A percentile compares a stretch with the other conserved stretches of the same genome.
These are phyloP conservation scores for Heliopora coerulea DNA, from an alignment of 92 coral and sea anemone genomes.

Conservation along the genomic window DNA sequence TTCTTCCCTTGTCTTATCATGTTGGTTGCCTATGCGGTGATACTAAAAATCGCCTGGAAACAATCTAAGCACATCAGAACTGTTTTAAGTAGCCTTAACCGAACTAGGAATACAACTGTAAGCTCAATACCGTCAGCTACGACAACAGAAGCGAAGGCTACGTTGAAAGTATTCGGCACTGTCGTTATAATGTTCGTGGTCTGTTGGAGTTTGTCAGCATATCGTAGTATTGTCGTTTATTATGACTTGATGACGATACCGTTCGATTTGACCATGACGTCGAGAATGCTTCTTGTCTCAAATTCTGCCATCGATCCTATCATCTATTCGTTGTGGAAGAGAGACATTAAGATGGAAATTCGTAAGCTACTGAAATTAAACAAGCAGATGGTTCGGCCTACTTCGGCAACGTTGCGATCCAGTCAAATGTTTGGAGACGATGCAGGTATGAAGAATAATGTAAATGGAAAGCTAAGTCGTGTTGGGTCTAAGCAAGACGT, in stretches of 20 bases:
- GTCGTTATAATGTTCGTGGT: conserved; percentile 57
- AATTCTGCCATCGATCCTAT: conserved; percentile 72
- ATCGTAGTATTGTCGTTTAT: conserved; percentile 54
- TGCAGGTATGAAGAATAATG: not conserved
- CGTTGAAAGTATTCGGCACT: conserved; percentile 74
- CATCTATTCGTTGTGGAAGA: conserved; percentile 74
- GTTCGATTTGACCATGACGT: conserved; percentile 56
- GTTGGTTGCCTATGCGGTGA: conserved; percentile 66
- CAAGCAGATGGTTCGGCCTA: conserved; percentile 6
- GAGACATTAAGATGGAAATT: conserved; percentile 66
- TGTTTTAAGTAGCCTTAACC: conserved; percentile 14
- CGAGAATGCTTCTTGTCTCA: conserved; percentile 62
- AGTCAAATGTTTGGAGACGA: conserved; percentile 1
- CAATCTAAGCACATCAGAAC: conserved; percentile 63
- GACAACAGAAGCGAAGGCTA: conserved; percentile 54
- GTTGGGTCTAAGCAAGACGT: conserved; percentile 5
- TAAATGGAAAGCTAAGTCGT: not conserved
- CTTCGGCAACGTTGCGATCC: conserved; percentile 13
- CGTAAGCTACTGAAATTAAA: conserved; percentile 28
- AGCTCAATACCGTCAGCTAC: not conserved
- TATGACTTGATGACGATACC: conserved; percentile 49
- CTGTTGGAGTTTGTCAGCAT: conserved; percentile 84
- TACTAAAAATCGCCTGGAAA: conserved; percentile 61
- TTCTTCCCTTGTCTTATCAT: conserved; percentile 70
- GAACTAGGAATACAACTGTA: not conserved